A percentile compares a stretch with the other conserved stretches of the same genome.
Conservation (phyloP, 2,113 vertebrate genomes). For the Megaceryle maxima region DNA sequence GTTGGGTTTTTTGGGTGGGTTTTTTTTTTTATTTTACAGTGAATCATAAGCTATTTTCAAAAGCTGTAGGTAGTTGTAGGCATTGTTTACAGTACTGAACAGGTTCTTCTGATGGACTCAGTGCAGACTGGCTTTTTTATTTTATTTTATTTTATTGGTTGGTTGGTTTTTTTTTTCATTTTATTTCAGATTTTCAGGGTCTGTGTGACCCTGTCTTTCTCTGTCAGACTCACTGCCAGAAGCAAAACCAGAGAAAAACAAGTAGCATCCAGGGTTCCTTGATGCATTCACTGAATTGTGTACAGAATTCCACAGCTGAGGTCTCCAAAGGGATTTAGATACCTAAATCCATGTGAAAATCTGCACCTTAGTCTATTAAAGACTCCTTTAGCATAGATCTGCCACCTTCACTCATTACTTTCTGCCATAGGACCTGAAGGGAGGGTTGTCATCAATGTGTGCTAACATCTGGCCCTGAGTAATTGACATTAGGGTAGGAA, state of each 20-base stretch:
- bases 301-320: not conserved
- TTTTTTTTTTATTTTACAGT: accelerated
- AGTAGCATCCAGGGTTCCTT: not conserved
- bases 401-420: conserved; percentile 22
- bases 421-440: not conserved
- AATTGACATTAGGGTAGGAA: conserved; percentile 46
- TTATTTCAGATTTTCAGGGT: not conserved
- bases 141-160: too few species aligned
- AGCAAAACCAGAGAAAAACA: not conserved
- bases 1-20: too few species aligned
- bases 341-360: not conserved
- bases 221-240: not conserved
- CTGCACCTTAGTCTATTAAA: conserved; percentile 13
- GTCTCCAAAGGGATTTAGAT: conserved; percentile 8
- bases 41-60: not conserved
- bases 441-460: conserved; percentile 14
- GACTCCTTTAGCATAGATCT: conserved; percentile 5
- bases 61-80: not conserved
- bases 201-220: not conserved
- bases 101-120: not conserved
- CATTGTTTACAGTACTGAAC: not conserved
- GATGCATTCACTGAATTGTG: not conserved
- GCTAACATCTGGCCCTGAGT: conserved; percentile 42
- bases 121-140: too few species aligned
- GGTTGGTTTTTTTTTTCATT: not conserved